Evolutionary conservation across 2,797 vertebrate species (phyloP).

Genomic region (Linurgus olivaceus): DNA sequence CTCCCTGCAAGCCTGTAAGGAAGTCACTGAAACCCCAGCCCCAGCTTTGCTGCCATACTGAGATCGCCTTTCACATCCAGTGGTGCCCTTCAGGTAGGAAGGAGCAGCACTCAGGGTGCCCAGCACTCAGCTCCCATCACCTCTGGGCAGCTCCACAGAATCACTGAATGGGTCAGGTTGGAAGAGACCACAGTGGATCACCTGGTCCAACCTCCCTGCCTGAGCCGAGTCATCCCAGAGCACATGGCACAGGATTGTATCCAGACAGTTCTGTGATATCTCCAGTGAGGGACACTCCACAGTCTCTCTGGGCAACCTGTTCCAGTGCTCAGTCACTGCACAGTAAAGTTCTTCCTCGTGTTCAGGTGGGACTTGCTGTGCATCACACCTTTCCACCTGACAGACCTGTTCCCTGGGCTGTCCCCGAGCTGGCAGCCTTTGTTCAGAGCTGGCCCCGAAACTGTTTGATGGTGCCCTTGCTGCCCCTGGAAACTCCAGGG

Average conservation of each 20-base stretch:
- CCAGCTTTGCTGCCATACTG: neutral
- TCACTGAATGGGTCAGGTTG: neutral
- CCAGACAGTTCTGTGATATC: neutral
- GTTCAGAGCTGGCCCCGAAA: neutral
- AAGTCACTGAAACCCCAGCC: neutral
- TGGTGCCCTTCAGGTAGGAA: neutral
- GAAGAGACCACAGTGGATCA: neutral
- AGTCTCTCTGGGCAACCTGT: neutral
- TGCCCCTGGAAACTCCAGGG: neutral
- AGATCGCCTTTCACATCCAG: neutral
- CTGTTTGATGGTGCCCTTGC: neutral
- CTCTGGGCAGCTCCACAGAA: neutral
- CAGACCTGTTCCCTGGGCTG: neutral
- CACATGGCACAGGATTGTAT: neutral
- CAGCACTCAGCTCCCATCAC: neutral
- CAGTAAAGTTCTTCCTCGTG: neutral
- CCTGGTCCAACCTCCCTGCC: neutral
- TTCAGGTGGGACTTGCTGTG: neutral
- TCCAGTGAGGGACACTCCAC: neutral
- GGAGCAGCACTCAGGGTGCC: neutral
- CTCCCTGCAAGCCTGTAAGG: neutral
- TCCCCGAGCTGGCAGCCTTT: accelerated
- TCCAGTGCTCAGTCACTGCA: neutral
- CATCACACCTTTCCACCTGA: neutral
- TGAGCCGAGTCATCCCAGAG: neutral